A percentile compares a stretch with the other conserved stretches of the same genome.
phyloP scores from a whole-genome alignment of 2,113 vertebrate species.

The Notothenia rossii region DNA sequence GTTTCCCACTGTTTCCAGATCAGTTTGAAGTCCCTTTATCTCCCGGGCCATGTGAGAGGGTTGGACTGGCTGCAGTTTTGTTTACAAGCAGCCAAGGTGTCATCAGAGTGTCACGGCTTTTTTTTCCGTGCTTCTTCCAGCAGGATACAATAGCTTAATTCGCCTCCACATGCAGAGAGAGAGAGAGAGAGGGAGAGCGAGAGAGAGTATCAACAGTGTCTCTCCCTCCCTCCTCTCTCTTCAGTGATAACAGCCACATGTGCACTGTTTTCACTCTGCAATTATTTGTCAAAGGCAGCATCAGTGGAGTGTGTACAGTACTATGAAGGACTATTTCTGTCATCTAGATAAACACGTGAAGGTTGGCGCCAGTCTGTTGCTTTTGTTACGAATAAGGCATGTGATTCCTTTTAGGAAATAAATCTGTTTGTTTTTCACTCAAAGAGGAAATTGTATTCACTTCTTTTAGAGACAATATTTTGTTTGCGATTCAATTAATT shows the following conservation, averaged over 20 bases:
- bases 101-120: slow-evolving; percentile 74
- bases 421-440: background rate
- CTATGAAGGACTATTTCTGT: background rate
- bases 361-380: background rate
- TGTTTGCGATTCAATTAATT: background rate
- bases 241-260: slow-evolving; percentile 40
- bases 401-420: background rate
- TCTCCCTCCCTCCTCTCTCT: background rate
- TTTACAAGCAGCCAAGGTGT: slow-evolving; percentile 79
- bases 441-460: background rate
- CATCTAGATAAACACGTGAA: background rate
- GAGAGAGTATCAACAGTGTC: slow-evolving; percentile 43
- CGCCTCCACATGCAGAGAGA: slow-evolving; percentile 53
- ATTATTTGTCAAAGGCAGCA: slow-evolving; percentile 7
- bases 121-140: slow-evolving; percentile 23
- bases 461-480: background rate
- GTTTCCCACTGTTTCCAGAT: slow-evolving; percentile 66
- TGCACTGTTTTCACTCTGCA: slow-evolving; percentile 43
- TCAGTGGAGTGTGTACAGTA: background rate
- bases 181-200: background rate
- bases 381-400: background rate
- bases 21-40: slow-evolving; percentile 42
- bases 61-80: slow-evolving; percentile 64
- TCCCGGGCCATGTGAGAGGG: slow-evolving; percentile 56
- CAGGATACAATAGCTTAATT: slow-evolving; percentile 64